Conservation (phyloP, 2,888 invertebrate species). For the Zaprionus bogoriensis region DNA sequence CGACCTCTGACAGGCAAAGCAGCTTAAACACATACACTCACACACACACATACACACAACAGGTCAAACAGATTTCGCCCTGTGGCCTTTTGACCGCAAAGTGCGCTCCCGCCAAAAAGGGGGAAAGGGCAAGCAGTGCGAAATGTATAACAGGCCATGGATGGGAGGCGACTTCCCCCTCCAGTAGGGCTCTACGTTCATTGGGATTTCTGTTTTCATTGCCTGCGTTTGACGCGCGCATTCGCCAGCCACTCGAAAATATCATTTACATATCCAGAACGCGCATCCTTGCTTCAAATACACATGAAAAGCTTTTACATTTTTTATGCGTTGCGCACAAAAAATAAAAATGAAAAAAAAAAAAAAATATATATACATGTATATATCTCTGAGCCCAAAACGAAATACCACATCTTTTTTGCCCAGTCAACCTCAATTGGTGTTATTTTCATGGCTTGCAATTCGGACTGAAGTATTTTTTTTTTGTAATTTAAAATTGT, state of each 20-base stretch:
- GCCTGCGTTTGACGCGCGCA: slow-evolving; percentile 70
- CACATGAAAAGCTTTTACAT: slow-evolving; percentile 61
- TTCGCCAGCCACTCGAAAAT: slow-evolving; percentile 77
- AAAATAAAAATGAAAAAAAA: too few species aligned
- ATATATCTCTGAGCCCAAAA: background rate
- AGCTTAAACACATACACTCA: slow-evolving; percentile 34
- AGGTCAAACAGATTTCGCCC: slow-evolving; percentile 39
- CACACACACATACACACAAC: slow-evolving; percentile 3
- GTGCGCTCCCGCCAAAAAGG: slow-evolving; percentile 4
- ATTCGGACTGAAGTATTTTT: background rate
- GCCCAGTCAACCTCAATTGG: slow-evolving; percentile 17
- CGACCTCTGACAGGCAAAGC: slow-evolving; percentile 25
- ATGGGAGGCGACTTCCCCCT: too few species aligned
- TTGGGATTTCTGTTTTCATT: slow-evolving; percentile 36
- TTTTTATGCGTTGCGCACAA: too few species aligned
- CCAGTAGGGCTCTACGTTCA: slow-evolving; percentile 36
- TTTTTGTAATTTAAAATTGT: background rate
- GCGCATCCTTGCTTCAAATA: slow-evolving; percentile 53
- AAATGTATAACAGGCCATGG: too few species aligned
- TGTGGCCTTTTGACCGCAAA: slow-evolving; percentile 73
- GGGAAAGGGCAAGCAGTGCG: background rate
- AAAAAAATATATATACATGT: slow-evolving; percentile 1
- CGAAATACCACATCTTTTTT: background rate
- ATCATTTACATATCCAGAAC: slow-evolving; percentile 72
- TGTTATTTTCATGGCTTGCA: background rate